These are phyloP conservation scores for Anableps anableps DNA, from an alignment of 2,797 vertebrate species.

Conservation along the genomic window DNA sequence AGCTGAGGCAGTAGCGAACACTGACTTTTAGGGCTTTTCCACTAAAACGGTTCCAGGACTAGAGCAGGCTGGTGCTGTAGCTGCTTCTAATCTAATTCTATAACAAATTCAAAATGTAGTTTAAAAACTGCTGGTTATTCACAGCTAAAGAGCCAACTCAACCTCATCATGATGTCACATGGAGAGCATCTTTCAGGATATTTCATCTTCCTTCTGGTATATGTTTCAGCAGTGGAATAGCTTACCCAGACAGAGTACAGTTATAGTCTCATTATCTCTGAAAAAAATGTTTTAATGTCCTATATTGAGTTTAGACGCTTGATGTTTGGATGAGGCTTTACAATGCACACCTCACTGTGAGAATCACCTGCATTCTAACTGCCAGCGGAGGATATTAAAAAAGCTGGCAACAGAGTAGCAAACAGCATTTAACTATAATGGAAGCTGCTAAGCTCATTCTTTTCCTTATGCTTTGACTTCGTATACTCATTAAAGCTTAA, in stretches of 20 bases:
- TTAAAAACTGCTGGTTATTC: background rate
- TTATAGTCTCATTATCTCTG: background rate
- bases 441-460: background rate
- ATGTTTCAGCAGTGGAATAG: background rate
- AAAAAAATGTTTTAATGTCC: background rate
- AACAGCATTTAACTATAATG: background rate
- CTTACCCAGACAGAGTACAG: background rate
- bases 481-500: background rate
- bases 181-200: background rate
- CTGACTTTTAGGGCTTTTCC: background rate
- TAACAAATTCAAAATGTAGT: too few species aligned
- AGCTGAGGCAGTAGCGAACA: conserved; percentile 17
- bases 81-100: background rate
- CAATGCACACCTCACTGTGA: background rate
- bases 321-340: background rate
- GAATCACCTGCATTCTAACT: background rate
- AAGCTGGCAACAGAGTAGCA: background rate
- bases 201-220: background rate
- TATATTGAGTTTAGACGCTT: background rate
- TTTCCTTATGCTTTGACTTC: background rate
- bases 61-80: background rate
- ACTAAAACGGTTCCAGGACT: background rate
- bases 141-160: background rate
- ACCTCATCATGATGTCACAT: background rate
- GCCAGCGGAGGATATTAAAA: background rate